These are phyloP conservation scores for Trachemys scripta DNA, from an alignment of 2,113 vertebrate genomes.

Conservation along the genomic window DNA sequence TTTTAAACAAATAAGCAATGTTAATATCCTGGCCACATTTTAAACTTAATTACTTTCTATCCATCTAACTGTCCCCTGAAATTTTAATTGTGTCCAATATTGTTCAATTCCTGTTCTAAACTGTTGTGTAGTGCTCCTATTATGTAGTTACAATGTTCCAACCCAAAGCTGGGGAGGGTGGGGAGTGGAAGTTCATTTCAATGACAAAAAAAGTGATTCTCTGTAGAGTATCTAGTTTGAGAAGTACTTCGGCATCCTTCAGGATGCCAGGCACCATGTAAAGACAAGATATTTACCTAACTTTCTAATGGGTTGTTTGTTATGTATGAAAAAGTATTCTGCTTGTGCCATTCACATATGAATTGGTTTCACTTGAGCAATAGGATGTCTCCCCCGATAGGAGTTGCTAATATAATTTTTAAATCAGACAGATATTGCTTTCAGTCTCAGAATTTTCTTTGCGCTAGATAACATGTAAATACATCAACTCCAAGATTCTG, in stretches of 20 bases:
- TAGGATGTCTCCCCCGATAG: not conserved
- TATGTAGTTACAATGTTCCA: not conserved
- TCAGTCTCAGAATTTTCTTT: not conserved
- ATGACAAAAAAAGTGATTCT: not conserved
- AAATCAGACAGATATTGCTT: not conserved
- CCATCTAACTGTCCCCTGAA: not conserved
- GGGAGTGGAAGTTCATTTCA: not conserved
- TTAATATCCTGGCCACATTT: not conserved
- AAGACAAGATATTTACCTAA: not conserved
- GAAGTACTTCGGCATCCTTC: not conserved
- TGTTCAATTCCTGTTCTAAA: not conserved
- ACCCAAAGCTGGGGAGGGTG: not conserved
- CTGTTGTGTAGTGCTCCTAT: too few relatives aligned
- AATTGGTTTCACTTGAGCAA: fast-evolving
- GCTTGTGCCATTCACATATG: not conserved
- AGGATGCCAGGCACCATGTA: not conserved
- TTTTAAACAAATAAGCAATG: not conserved
- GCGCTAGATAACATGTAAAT: not conserved
- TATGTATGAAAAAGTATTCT: too few relatives aligned
- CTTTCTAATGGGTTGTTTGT: not conserved
- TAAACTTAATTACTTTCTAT: not conserved
- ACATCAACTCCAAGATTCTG: not conserved
- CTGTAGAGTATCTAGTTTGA: not conserved
- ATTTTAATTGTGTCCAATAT: not conserved
- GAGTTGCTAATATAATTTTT: not conserved